A percentile compares a stretch with the other conserved stretches of the same genome.
Evolutionary conservation across 2,888 invertebrate species (phyloP).

Genomic region (Eupithecia vulgata): DNA sequence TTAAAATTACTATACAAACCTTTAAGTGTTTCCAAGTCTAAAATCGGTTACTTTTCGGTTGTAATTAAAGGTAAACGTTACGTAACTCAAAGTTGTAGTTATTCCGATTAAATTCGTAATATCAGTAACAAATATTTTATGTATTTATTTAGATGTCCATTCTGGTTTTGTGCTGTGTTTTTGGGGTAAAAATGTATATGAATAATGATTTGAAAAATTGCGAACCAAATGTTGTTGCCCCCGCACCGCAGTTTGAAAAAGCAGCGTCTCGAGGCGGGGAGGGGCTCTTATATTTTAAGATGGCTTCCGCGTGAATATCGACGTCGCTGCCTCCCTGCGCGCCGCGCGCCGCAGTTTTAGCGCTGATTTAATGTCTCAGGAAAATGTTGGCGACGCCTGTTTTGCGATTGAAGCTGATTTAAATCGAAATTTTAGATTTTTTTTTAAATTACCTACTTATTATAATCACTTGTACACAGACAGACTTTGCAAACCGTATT

Average conservation of each 20-base stretch:
- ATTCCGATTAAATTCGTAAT: too few relatives aligned
- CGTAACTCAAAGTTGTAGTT: too few relatives aligned
- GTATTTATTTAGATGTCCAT: too few relatives aligned
- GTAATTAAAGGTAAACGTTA: too few relatives aligned
- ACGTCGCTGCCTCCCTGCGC: slow-evolving; percentile 63
- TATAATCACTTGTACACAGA: too few relatives aligned
- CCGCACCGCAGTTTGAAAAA: slow-evolving; percentile 73
- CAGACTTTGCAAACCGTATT: too few relatives aligned
- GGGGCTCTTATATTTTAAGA: slow-evolving; percentile 81
- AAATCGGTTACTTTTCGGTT: too few relatives aligned
- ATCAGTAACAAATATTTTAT: too few relatives aligned
- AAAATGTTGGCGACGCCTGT: slow-evolving; percentile 35
- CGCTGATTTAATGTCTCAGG: slow-evolving; percentile 53
- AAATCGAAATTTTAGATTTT: neutral
- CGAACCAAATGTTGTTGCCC: slow-evolving; percentile 69
- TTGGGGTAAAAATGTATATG: neutral
- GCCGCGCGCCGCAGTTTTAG: slow-evolving; percentile 59
- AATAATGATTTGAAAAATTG: neutral
- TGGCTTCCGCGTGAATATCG: slow-evolving; percentile 82
- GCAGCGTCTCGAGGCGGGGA: slow-evolving; percentile 75
- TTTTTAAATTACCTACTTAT: too few relatives aligned
- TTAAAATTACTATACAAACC: too few relatives aligned
- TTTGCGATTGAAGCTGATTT: neutral
- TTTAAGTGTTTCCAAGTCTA: too few relatives aligned
- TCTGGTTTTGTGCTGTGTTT: neutral